Evolutionary conservation across 23 tunicate genomes (phyloP).

Genomic region (Pegea sp.): DNA sequence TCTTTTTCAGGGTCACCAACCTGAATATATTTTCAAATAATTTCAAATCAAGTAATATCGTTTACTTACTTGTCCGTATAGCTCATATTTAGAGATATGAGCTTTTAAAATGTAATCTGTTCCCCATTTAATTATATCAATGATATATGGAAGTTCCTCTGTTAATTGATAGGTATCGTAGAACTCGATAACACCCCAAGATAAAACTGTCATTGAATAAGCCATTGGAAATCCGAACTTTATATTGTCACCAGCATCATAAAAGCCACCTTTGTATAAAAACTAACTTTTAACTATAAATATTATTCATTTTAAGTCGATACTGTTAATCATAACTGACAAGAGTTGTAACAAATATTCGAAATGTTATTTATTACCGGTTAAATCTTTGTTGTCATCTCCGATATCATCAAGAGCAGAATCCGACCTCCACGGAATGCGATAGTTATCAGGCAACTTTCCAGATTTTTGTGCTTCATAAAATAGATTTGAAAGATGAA

Average conservation of each 20-base stretch:
- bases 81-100: slow-evolving; percentile 32
- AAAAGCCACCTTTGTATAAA: slow-evolving; percentile 60
- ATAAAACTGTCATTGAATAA: slow-evolving; percentile 59
- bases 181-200: slow-evolving; percentile 85
- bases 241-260: slow-evolving; percentile 89
- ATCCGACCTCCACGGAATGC: slow-evolving; percentile 64
- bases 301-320: neutral
- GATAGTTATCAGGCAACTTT: slow-evolving; percentile 30
- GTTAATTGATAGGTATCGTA: slow-evolving; percentile 63
- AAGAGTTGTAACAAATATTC: slow-evolving; percentile 1
- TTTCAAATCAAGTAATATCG: neutral
- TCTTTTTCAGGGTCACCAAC: slow-evolving; percentile 61
- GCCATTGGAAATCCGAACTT: slow-evolving; percentile 99
- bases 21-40: slow-evolving; percentile 1
- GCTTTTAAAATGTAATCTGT: slow-evolving; percentile 75
- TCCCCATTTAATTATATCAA: slow-evolving; percentile 73
- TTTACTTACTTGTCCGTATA: slow-evolving; percentile 58
- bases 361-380: slow-evolving; percentile 11
- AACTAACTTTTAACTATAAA: neutral
- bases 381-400: slow-evolving; percentile 32
- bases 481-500: slow-evolving; percentile 62
- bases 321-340: neutral
- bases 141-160: slow-evolving; percentile 37
- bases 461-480: slow-evolving; percentile 95
- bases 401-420: slow-evolving; percentile 66